phyloP scores from a whole-genome alignment of 2,797 vertebrate species.

The Fringilla coelebs region DNA sequence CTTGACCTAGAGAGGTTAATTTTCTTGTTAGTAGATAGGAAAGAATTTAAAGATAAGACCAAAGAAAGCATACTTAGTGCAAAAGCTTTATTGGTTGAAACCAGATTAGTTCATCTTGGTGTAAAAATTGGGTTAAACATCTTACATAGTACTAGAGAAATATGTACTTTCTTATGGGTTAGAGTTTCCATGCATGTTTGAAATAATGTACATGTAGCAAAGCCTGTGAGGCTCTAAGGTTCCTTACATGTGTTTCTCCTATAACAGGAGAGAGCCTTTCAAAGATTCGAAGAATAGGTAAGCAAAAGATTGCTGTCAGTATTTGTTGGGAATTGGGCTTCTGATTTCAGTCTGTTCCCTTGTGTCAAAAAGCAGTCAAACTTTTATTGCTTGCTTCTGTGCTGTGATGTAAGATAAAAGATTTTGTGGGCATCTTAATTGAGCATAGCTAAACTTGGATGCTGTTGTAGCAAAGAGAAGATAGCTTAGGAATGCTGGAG shows the following conservation, averaged over 20 bases:
- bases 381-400: slow-evolving; percentile 25
- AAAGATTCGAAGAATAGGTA: slow-evolving; percentile 63
- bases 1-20: neutral
- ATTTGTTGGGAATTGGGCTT: slow-evolving; percentile 25
- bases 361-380: neutral
- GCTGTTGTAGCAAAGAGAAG: neutral
- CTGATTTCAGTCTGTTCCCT: neutral
- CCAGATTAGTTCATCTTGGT: neutral
- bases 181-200: slow-evolving; percentile 8
- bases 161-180: neutral
- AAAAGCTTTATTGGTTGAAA: neutral
- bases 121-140: neutral
- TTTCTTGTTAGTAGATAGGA: neutral
- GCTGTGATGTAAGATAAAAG: neutral
- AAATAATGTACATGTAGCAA: neutral
- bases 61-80: neutral
- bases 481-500: neutral
- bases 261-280: slow-evolving; percentile 62
- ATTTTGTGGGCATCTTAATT: neutral
- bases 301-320: slow-evolving; percentile 45
- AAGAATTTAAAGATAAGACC: neutral
- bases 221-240: slow-evolving; percentile 30
- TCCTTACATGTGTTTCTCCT: slow-evolving; percentile 63
- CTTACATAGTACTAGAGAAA: neutral
- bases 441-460: neutral